These are phyloP conservation scores for Acleris cristana DNA, from an alignment of 2,888 invertebrate genomes.

Conservation along the genomic window DNA sequence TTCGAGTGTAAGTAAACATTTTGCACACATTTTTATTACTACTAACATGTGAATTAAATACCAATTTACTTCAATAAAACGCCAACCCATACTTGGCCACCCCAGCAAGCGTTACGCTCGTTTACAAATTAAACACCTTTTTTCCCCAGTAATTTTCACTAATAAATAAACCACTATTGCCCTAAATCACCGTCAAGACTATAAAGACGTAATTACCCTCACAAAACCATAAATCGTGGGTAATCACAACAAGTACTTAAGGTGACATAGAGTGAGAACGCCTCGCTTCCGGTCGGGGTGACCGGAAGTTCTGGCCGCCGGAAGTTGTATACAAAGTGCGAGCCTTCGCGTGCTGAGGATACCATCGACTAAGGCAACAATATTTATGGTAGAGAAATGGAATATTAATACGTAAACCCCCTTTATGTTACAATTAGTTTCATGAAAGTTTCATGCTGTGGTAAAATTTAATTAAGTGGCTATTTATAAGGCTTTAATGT, in stretches of 20 bases:
- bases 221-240: conserved; percentile 23
- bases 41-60: too few species aligned
- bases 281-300: conserved; percentile 34
- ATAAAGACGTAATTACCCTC: conserved; percentile 37
- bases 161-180: conserved; percentile 27
- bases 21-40: too few species aligned
- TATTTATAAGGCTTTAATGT: too few species aligned
- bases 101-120: neutral
- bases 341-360: conserved; percentile 35
- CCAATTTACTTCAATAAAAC: too few species aligned
- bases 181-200: conserved; percentile 30
- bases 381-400: conserved; percentile 29
- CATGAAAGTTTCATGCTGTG: neutral
- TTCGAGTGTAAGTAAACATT: too few species aligned
- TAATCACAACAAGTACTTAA: conserved; percentile 38
- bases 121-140: conserved; percentile 13
- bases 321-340: conserved; percentile 38
- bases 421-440: neutral
- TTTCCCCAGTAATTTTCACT: conserved; percentile 28
- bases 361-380: conserved; percentile 17
- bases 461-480: neutral
- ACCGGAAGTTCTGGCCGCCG: conserved; percentile 32
- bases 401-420: conserved; percentile 34
- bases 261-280: conserved; percentile 38
- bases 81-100: neutral